Base-by-base conservation (phyloP, 1,140 invertebrate species). In the Choristoneura fumiferana region DNA sequence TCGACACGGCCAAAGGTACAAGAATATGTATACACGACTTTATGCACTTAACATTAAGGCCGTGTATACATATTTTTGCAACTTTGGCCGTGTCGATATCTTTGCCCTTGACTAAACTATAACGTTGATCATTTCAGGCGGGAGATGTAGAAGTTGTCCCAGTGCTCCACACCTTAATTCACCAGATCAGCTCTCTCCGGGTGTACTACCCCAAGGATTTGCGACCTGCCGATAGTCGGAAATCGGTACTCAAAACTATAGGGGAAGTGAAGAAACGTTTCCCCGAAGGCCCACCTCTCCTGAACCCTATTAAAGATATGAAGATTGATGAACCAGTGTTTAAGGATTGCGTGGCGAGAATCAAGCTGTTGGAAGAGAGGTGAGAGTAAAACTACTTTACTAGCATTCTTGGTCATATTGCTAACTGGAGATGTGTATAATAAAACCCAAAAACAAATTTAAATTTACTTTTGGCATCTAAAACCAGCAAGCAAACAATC, bases 271-370 rank as follows among this genome's bases (percentile, higher is more conserved):
- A 96, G 67, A 96, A 96, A 83, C 91, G 98, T 39, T 98, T 98
- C 81, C 93, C 94, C 0, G 92, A 95, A 45, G 95, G 95, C 1
- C 91, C 96, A 8, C 98, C 98, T 0, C 79, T 98, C 1, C 83
- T 99, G 0, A 95, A 99, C 91, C 98, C 98, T 4, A 92, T 99
- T 22, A 95, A 95, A 52, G 98, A 99, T 81, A 99, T 99, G 98
- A 94, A 95, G 72, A 99, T 99, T 52, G 94, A 95, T 60, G 96
- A 98, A 45, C 76, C 92, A 3, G 92, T 91, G 8, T 97, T 99
- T 60, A 91, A 94, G 67, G 92, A 95, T 35, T 92, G 97, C 49
- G 93, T 96, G 0, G 92, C 95, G 68, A 95, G 94, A 81, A 97
- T 98, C 72, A 93, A 96, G 85, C 87, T 93, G 53, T 93, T 97